Conservation (phyloP, 2,888 invertebrate species). For the Arge pagana region DNA sequence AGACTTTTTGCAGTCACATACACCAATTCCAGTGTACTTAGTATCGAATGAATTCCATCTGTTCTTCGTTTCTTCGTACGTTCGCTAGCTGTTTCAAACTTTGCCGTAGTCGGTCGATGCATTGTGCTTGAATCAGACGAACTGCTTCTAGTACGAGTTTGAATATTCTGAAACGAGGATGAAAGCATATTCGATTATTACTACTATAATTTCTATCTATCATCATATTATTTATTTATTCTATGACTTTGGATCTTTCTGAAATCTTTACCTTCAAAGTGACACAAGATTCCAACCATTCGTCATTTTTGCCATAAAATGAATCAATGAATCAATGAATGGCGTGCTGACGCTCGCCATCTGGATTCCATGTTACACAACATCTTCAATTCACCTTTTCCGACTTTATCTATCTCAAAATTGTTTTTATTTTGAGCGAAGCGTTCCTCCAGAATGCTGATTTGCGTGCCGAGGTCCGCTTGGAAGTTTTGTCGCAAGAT, state of each 20-base stretch:
- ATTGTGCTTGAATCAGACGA: slow-evolving; percentile 1
- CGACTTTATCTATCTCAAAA: not conserved
- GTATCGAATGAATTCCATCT: slow-evolving; percentile 1
- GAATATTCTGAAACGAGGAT: slow-evolving; percentile 8
- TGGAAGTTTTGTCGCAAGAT: not conserved
- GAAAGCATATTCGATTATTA: not conserved
- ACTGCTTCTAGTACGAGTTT: slow-evolving; percentile 5
- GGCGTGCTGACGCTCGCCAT: slow-evolving; percentile 5
- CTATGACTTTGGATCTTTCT: not conserved
- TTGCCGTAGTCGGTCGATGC: slow-evolving; percentile 1
- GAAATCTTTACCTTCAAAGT: slow-evolving; percentile 3
- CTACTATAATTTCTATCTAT: too few species aligned
- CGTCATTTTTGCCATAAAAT: not conserved
- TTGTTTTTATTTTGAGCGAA: not conserved
- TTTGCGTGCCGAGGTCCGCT: not conserved
- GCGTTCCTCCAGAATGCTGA: not conserved
- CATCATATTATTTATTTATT: slow-evolving; percentile 5
- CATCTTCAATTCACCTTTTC: slow-evolving; percentile 5
- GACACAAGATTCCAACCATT: not conserved
- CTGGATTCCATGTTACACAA: slow-evolving; percentile 8
- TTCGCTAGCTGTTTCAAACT: slow-evolving; percentile 10
- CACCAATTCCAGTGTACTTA: not conserved
- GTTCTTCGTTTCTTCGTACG: slow-evolving; percentile 11
- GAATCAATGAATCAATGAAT: too few species aligned
- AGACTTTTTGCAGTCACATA: slow-evolving; percentile 10